Conservation (phyloP, 1,140 invertebrate species). For the Planococcus citri region DNA sequence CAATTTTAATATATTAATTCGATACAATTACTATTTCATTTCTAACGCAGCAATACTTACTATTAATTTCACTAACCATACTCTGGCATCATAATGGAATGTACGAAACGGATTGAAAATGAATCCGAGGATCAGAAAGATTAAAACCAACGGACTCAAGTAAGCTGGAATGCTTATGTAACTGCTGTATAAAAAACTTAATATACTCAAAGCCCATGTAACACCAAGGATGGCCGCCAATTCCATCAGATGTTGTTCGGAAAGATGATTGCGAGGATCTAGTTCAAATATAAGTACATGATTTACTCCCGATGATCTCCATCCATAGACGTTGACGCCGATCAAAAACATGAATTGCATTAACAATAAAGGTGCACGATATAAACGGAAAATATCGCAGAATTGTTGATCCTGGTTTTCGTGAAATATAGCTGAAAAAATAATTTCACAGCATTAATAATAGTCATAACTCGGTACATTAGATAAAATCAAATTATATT, state of each 20-base stretch:
- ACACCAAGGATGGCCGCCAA: constrained; percentile 88
- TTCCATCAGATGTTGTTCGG: constrained; percentile 95
- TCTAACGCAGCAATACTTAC: constrained; percentile 41
- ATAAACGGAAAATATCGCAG: constrained; percentile 69
- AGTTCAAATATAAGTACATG: constrained; percentile 98
- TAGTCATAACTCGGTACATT: not conserved
- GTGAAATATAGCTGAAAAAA: constrained; percentile 51
- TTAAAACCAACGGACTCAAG: constrained; percentile 74
- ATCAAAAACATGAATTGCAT: constrained; percentile 91
- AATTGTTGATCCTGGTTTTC: constrained; percentile 51
- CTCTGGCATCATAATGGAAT: constrained; percentile 81
- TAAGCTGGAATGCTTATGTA: constrained; percentile 82
- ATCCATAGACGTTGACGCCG: constrained; percentile 96
- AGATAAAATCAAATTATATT: too few relatives aligned
- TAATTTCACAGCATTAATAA: not conserved
- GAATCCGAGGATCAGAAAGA: constrained; percentile 75
- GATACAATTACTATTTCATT: too few relatives aligned
- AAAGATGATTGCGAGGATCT: constrained; percentile 90
- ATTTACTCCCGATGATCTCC: constrained; percentile 95
- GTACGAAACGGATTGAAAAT: constrained; percentile 85
- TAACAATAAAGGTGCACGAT: constrained; percentile 82
- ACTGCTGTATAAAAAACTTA: constrained; percentile 71
- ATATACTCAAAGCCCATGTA: constrained; percentile 77
- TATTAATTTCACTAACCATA: constrained; percentile 65
- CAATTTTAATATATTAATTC: too few relatives aligned